A percentile compares a stretch with the other conserved stretches of the same genome.
Evolutionary conservation across 2,113 vertebrate species (phyloP).

Genomic region (Oreochromis tanganicae): DNA sequence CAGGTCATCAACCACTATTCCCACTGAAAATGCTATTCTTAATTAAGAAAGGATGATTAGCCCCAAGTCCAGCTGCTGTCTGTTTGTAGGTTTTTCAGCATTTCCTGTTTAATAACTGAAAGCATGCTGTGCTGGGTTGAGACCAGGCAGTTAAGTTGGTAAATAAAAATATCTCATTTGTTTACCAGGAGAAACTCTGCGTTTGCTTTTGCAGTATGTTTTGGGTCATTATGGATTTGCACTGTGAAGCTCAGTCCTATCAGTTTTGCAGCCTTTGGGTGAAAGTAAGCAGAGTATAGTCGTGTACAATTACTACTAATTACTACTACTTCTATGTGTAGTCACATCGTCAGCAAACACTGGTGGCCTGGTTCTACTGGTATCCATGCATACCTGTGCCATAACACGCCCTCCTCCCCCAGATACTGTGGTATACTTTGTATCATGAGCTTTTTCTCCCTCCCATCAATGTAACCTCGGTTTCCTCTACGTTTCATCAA

Average conservation of each 20-base stretch:
- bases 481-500: background rate
- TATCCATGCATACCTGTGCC: background rate
- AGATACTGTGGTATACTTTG: background rate
- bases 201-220: background rate
- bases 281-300: background rate
- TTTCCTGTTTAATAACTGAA: background rate
- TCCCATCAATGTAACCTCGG: background rate
- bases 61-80: background rate
- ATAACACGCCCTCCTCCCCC: background rate
- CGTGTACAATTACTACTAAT: background rate
- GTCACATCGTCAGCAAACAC: background rate
- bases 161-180: background rate
- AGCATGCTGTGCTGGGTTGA: background rate
- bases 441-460: background rate
- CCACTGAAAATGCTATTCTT: background rate
- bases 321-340: background rate
- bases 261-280: background rate
- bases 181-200: background rate
- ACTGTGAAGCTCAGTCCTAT: background rate
- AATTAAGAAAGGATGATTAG: background rate
- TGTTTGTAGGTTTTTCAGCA: background rate
- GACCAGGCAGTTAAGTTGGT: background rate
- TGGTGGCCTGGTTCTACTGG: background rate
- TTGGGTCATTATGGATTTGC: background rate
- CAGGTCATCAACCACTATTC: background rate